Base-by-base conservation (phyloP, 2,113 vertebrate genomes). In the Oreochromis tanganicae region DNA sequence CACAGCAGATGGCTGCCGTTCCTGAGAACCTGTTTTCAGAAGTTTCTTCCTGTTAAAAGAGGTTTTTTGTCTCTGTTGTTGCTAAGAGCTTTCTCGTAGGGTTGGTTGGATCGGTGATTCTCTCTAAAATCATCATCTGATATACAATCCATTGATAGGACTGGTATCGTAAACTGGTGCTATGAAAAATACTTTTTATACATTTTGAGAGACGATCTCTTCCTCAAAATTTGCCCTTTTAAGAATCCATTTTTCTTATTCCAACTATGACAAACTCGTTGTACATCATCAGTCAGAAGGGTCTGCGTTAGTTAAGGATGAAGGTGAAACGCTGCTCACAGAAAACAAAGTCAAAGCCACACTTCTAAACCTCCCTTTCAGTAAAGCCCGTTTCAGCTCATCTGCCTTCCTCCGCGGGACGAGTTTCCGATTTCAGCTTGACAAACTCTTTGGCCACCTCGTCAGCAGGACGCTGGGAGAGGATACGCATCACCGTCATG, bases 371-470 rank as follows among this genome's bases (percentile, higher is more conserved):
- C n/a, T 3, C 27, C 48, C 4, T 5, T 48, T 32, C 14, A 52
- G 5, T 11, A 19, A 34, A 2, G 32, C 43, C 32, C 21, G 11
- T 50, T 68, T 61, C 9, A 11, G 66, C 13, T 97, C 97, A 99
- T 93, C 98, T 98, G 34, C 97, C 98, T 94, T 99, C 99, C 93
- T 99, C 98, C 0, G 89, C 92, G 1, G 98, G 98, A 21, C 99
- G 97, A 5, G 93, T 97, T 87, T 99, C 99, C 0, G 98, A 98
- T 92, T 99, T 99, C 68, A 99, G 95, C 95, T 97, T 98, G 66
- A 99, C 97, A 9, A 99, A 98, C 93, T 99, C 99, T 86, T 97
- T 98, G 90, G 99, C 99, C 82, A 99, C 97, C 87, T 99, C 99
- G 2, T 99, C 99, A 4, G 97, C 97, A 50, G 97, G 97, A 85